Base-by-base conservation (phyloP, 2,888 invertebrate genomes). In the Seladonia tumulorum region DNA sequence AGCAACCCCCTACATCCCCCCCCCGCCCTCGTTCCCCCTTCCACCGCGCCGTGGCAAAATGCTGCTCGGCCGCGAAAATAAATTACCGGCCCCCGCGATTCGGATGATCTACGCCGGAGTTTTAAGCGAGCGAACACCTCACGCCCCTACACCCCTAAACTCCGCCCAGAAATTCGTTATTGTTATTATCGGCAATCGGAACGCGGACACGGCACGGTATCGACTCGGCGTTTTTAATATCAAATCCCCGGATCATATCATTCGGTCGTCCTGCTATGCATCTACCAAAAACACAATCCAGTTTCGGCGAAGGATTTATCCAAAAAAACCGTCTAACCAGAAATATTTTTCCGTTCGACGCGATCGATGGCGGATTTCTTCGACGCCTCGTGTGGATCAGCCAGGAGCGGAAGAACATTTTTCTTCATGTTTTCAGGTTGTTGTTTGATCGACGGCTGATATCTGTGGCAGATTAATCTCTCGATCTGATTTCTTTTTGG, bases 151-250 rank as follows among this genome's bases (percentile, higher is more conserved):
- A 5, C 35, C 35, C 35, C 35, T 35, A 35, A 35, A 35, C 25
- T 35, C 3, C 22, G 10, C n/a, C 35, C 49, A 66, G 75, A 81
- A 78, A 85, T 82, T 82, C 79, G 79, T 82, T 85, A 87, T 81
- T 77, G 85, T 79, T 89, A 82, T 82, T 89, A 82, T 83, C 79
- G 81, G 76, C 79, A 68, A 87, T 89, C 74, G 85, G 76, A 45
- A 60, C 71, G 7, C n/a, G 72, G 29, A 57, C 63, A 35, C 35
- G 35, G 35, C 49, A 66, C 70, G 76, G 75, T 79, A 82, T 81
- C 87, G 89, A 83, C 87, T 85, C 82, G 72, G 72, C 88, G 81
- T 88, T 87, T 87, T 87, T 87, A 66, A 86, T 88, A 88, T 86
- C 82, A 83, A 86, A 88, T 76, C 81, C 79, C 66, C 66, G 42